phyloP scores from a whole-genome alignment of 2,113 vertebrate genomes.

The Onychostruthus taczanowskii region DNA sequence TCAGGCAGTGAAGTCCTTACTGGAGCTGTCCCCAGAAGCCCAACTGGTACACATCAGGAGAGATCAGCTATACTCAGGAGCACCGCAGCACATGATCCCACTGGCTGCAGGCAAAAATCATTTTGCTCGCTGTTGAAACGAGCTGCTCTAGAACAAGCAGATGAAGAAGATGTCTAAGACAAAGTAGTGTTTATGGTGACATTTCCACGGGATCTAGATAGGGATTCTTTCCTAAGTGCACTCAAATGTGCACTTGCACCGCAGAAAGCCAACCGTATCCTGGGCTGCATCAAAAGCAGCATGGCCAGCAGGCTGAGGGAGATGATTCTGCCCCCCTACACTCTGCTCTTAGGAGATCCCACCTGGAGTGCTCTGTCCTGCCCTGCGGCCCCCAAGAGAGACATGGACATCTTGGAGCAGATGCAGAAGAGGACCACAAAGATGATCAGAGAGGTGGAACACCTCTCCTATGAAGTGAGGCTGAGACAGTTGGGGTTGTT shows the following conservation, averaged over 20 bases:
- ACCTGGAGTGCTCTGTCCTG: too few species aligned
- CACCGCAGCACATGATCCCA: background rate
- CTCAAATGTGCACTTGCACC: background rate
- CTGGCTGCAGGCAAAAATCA: background rate
- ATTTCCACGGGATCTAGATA: background rate
- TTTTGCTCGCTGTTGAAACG: background rate
- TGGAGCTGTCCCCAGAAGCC: background rate
- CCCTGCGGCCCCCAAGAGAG: background rate
- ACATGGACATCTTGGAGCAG: background rate
- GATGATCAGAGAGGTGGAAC: background rate
- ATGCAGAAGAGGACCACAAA: background rate
- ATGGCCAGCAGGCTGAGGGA: accelerated
- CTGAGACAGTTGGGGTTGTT: background rate
- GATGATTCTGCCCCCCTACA: background rate
- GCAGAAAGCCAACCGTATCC: background rate
- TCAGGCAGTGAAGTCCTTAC: background rate
- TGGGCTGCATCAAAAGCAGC: background rate
- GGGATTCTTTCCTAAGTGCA: background rate
- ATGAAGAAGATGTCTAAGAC: background rate
- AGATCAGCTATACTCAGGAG: background rate
- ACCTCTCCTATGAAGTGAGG: background rate
- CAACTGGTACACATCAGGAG: background rate
- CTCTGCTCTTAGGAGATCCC: background rate
- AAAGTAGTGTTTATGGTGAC: background rate
- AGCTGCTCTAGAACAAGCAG: background rate